phyloP scores from a whole-genome alignment of 30 jellyfish, hydroid and myxozoan species.

The Turritopsis rubra region DNA sequence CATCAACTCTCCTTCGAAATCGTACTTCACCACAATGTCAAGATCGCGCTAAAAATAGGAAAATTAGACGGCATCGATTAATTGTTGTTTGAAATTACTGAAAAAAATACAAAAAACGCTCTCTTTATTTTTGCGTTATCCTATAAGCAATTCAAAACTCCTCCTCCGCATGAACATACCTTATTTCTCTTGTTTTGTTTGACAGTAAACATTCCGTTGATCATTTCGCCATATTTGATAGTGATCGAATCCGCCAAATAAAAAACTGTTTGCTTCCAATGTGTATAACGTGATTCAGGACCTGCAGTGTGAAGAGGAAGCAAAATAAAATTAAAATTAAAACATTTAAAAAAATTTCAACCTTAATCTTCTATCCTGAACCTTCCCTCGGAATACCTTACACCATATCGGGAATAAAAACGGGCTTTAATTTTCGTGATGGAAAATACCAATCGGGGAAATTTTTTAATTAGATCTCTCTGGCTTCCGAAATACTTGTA shows the following conservation, averaged over 20 bases:
- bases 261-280: constrained; percentile 95
- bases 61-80: neutral
- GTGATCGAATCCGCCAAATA: constrained; percentile 82
- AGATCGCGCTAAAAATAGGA: constrained; percentile 68
- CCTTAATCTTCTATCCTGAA: neutral
- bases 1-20: constrained; percentile 81
- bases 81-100: too few relatives aligned
- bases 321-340: too few relatives aligned
- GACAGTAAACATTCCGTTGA: constrained; percentile 57
- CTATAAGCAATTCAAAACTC: neutral
- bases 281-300: constrained; percentile 90
- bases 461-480: too few relatives aligned
- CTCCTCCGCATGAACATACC: constrained; percentile 30
- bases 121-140: neutral
- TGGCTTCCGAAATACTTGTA: too few relatives aligned
- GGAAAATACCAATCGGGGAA: too few relatives aligned
- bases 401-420: too few relatives aligned
- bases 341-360: too few relatives aligned
- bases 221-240: constrained; percentile 75
- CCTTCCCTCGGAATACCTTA: neutral
- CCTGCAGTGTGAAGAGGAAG: constrained; percentile 34
- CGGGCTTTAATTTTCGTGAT: too few relatives aligned
- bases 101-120: neutral
- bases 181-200: constrained; percentile 70
- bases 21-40: constrained; percentile 59